phyloP scores from a whole-genome alignment of 1,140 invertebrate genomes.

The Triops cancriformis region DNA sequence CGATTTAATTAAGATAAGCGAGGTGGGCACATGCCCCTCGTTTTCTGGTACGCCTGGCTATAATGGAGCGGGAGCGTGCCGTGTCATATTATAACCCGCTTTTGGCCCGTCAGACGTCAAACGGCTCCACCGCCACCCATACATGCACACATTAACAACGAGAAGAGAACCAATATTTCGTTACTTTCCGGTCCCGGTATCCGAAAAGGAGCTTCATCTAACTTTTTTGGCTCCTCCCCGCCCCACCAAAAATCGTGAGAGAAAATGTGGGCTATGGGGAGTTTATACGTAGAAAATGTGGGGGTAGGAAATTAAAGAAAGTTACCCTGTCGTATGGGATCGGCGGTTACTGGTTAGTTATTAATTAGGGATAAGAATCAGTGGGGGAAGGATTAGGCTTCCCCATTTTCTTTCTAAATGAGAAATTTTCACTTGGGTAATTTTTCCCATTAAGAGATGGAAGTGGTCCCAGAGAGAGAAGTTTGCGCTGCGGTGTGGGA shows the following conservation, averaged over 20 bases:
- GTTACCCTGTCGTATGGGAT: background rate
- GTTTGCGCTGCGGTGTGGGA: background rate
- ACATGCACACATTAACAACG: background rate
- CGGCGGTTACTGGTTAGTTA: background rate
- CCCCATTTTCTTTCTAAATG: background rate
- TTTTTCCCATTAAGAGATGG: background rate
- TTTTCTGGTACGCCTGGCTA: background rate
- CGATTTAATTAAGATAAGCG: constrained; percentile 14
- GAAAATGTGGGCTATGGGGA: too few relatives aligned
- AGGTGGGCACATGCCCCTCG: constrained; percentile 6
- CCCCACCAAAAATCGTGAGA: background rate
- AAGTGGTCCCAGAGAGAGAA: background rate
- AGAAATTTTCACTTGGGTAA: constrained; percentile 14
- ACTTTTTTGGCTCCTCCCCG: background rate
- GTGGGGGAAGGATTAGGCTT: background rate
- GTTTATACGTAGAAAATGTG: too few relatives aligned
- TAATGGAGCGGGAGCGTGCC: background rate
- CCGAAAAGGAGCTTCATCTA: background rate
- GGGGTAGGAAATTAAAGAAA: too few relatives aligned
- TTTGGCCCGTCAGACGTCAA: constrained; percentile 6
- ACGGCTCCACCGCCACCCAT: background rate
- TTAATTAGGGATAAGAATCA: background rate
- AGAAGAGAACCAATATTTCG: background rate
- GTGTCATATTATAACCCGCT: constrained; percentile 13
- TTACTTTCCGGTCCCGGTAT: background rate